A percentile compares a stretch with the other conserved stretches of the same genome.
These are phyloP conservation scores for Meriones psammophilus DNA, from an alignment of 2,797 vertebrate genomes.

Conservation along the genomic window DNA sequence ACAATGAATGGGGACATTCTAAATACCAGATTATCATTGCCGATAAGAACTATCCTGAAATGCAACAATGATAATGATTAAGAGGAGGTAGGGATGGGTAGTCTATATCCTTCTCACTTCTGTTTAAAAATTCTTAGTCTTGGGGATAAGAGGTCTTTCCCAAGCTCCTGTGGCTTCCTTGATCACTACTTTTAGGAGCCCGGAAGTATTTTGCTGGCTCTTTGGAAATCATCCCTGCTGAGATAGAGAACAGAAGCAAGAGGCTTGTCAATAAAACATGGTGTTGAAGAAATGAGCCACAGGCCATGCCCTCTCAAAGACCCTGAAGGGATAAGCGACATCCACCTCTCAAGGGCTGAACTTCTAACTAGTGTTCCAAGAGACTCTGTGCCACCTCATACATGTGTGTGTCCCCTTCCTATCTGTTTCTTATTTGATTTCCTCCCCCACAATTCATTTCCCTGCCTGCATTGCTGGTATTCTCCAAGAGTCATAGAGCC, in stretches of 20 bases:
- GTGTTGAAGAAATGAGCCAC: background rate
- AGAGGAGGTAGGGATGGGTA: background rate
- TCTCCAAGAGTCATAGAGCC: conserved; percentile 26
- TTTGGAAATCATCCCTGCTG: background rate
- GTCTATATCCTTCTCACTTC: background rate
- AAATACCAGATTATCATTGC: background rate
- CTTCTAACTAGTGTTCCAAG: conserved; percentile 67
- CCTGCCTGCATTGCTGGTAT: conserved; percentile 68
- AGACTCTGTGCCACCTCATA: conserved; percentile 68
- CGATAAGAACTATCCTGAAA: background rate
- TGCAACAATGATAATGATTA: background rate
- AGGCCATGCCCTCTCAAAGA: background rate
- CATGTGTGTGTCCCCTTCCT: background rate
- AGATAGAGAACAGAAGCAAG: background rate
- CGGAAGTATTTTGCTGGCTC: background rate
- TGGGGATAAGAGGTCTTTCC: background rate
- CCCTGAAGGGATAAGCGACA: background rate
- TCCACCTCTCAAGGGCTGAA: background rate
- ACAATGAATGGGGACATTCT: background rate
- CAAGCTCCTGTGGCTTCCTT: background rate
- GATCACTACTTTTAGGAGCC: background rate
- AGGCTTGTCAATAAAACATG: background rate
- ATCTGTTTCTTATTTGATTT: conserved; percentile 77
- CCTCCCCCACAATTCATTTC: background rate
- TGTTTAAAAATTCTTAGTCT: background rate